phyloP scores from a whole-genome alignment of 37 sponge, comb jelly and placozoan genomes.

The Corticium candelabrum region DNA sequence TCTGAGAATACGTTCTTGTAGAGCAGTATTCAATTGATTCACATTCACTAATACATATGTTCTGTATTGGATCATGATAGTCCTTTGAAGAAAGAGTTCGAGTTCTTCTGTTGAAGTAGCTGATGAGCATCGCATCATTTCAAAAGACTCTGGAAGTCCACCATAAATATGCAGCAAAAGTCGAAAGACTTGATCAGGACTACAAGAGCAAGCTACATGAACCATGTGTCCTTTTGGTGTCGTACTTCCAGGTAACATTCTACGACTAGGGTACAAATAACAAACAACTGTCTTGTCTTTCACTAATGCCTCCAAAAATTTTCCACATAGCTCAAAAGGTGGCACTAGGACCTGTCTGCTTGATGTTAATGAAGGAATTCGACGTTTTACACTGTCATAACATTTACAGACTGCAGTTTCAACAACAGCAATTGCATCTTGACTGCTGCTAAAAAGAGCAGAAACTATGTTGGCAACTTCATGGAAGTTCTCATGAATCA shows the following conservation, averaged over 20 bases:
- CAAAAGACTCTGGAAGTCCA: constrained; percentile 56
- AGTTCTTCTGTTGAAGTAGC: constrained; percentile 9
- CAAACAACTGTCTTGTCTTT: background rate
- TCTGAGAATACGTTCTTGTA: constrained; percentile 15
- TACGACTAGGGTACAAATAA: constrained; percentile 1
- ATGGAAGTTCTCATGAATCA: background rate
- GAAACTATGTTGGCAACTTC: background rate
- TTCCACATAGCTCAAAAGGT: background rate
- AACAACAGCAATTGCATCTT: background rate
- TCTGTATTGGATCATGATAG: background rate
- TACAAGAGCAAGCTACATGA: background rate
- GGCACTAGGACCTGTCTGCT: background rate
- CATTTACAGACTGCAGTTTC: background rate
- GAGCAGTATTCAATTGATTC: constrained; percentile 5
- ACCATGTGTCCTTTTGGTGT: background rate
- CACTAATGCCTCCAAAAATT: background rate
- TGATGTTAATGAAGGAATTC: too few species aligned
- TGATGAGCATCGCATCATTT: constrained; percentile 42
- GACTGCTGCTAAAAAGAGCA: background rate
- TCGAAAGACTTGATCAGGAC: constrained; percentile 19
- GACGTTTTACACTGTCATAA: background rate
- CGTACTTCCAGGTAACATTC: background rate
- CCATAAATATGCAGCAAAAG: constrained; percentile 41
- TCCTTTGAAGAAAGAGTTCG: constrained; percentile 1
- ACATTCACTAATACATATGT: constrained; percentile 6